These are phyloP conservation scores for Eupithecia tripunctaria DNA, from an alignment of 2,888 invertebrate genomes.

Conservation along the genomic window DNA sequence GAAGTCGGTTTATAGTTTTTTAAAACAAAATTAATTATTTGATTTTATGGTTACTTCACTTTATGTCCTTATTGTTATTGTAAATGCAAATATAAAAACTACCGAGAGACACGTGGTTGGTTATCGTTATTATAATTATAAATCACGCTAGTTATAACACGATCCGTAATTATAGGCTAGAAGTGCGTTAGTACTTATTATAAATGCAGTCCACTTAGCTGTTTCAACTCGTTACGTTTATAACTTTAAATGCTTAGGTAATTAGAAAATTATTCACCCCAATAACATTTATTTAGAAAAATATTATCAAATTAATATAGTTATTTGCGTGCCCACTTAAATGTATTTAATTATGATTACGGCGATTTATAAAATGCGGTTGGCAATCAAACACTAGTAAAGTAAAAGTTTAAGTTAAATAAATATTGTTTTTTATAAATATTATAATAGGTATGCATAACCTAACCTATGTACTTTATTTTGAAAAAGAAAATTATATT, in stretches of 20 bases:
- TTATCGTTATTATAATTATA: slow-evolving; percentile 24
- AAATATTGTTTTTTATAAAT: too few relatives aligned
- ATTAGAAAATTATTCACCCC: slow-evolving; percentile 28
- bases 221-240: slow-evolving; percentile 22
- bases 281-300: slow-evolving; percentile 19
- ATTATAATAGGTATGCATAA: too few relatives aligned
- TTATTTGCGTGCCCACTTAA: slow-evolving; percentile 1
- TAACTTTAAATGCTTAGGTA: slow-evolving; percentile 23
- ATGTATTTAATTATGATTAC: slow-evolving; percentile 8
- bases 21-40: too few relatives aligned
- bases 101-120: slow-evolving; percentile 30
- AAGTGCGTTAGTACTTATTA: slow-evolving; percentile 21
- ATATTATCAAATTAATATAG: slow-evolving; percentile 9
- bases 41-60: background rate
- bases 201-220: slow-evolving; percentile 32
- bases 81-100: slow-evolving; percentile 22
- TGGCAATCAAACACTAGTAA: background rate
- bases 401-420: too few relatives aligned
- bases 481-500: too few relatives aligned
- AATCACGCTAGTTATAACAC: slow-evolving; percentile 27
- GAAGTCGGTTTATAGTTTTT: too few relatives aligned
- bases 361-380: background rate
- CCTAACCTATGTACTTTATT: too few relatives aligned
- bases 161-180: slow-evolving; percentile 25
- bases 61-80: background rate